Evolutionary conservation across 2,797 vertebrate species (phyloP).

Genomic region (Tapirus indicus): DNA sequence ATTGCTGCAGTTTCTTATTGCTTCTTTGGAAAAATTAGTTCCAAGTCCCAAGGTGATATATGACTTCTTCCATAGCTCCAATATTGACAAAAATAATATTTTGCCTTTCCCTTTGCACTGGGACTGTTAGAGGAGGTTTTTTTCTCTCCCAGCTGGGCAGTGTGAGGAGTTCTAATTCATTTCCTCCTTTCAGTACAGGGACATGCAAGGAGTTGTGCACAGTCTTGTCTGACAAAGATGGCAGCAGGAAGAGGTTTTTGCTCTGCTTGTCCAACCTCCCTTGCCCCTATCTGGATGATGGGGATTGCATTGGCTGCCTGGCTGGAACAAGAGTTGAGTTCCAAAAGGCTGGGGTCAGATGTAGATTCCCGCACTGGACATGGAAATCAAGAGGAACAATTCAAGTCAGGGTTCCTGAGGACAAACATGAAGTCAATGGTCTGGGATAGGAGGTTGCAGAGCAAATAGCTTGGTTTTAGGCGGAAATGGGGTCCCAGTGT

Average conservation of each 20-base stretch:
- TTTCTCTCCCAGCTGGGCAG: neutral
- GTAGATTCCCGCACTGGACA: neutral
- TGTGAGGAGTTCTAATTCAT: neutral
- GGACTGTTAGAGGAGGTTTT: neutral
- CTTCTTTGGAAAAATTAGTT: conserved; percentile 41
- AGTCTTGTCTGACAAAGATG: neutral
- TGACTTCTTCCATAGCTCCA: neutral
- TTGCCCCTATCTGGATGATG: rapidly evolving
- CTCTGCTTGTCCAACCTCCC: neutral
- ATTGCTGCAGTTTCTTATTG: neutral
- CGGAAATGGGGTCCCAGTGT: neutral
- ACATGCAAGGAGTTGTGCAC: neutral
- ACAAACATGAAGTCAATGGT: neutral
- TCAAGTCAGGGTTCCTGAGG: neutral
- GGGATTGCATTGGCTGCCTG: neutral
- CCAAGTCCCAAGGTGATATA: neutral
- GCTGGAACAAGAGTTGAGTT: neutral
- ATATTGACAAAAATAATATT: conserved; percentile 16
- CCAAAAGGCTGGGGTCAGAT: neutral
- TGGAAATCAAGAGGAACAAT: neutral
- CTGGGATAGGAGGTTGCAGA: neutral
- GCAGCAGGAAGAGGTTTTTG: neutral
- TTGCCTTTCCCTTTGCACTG: neutral
- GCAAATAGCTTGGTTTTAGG: neutral
- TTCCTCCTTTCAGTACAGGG: neutral